Conservation (phyloP, 2,888 invertebrate species). For the Encarsia formosa region DNA sequence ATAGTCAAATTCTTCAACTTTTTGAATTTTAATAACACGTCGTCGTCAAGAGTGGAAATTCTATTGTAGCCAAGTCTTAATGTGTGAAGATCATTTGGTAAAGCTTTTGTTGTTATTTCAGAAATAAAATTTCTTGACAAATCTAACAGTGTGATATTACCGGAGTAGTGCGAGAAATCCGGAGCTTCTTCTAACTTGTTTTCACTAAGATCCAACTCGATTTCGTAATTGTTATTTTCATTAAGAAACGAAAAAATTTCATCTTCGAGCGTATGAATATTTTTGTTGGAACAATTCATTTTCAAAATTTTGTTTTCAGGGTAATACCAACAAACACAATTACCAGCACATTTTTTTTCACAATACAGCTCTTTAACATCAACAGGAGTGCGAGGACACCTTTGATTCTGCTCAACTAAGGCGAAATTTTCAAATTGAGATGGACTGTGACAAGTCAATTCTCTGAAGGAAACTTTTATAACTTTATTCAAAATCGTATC, state of each 20-base stretch:
- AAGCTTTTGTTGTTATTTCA: neutral
- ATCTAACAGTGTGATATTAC: conserved; percentile 53
- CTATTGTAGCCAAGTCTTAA: conserved; percentile 14
- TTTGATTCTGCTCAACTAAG: conserved; percentile 41
- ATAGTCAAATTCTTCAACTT: too few species aligned
- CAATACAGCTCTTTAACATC: too few species aligned
- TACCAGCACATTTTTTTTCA: too few species aligned
- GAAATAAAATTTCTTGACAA: conserved; percentile 52
- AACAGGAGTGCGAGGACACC: too few species aligned
- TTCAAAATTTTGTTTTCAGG: conserved; percentile 51
- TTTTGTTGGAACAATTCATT: conserved; percentile 56
- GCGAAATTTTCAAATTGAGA: too few species aligned
- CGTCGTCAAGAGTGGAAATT: conserved; percentile 1
- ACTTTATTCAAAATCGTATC: conserved; percentile 43
- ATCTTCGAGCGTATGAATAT: conserved; percentile 51
- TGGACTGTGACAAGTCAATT: too few species aligned
- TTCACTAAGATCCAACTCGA: conserved; percentile 52
- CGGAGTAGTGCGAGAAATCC: conserved; percentile 46
- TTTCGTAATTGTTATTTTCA: conserved; percentile 20
- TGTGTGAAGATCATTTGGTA: neutral
- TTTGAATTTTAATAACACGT: conserved; percentile 2
- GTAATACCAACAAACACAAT: conserved; percentile 55
- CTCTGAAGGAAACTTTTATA: too few species aligned
- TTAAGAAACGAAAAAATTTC: too few species aligned
- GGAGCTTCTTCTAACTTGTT: conserved; percentile 50